Percentiles rank a stretch among this genome's conserved stretches.
Conservation (phyloP, 2,888 invertebrate species). For the Panopea generosa region DNA sequence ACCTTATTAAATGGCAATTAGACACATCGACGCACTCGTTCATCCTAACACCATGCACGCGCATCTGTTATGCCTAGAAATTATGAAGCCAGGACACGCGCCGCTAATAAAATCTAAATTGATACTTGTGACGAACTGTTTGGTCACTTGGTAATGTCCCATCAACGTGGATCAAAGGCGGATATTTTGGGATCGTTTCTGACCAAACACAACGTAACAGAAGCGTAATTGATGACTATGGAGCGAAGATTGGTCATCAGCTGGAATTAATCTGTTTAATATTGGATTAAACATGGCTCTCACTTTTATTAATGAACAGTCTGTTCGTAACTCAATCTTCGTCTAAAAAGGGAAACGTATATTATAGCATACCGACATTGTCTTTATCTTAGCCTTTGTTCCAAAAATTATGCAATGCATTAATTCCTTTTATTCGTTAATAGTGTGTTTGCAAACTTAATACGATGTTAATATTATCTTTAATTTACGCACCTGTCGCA, state of each 20-base stretch:
- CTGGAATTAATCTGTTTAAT: neutral
- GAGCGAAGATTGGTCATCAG: slow-evolving; percentile 6
- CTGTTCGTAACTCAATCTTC: too few relatives aligned
- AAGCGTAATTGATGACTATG: slow-evolving; percentile 36
- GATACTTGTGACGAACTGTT: slow-evolving; percentile 48
- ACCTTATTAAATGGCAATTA: neutral
- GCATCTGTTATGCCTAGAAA: slow-evolving; percentile 57
- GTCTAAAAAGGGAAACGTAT: too few relatives aligned
- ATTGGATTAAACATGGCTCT: neutral
- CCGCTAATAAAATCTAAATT: slow-evolving; percentile 61
- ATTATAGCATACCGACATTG: too few relatives aligned
- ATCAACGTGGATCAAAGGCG: slow-evolving; percentile 41
- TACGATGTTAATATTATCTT: too few relatives aligned
- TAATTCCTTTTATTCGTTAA: too few relatives aligned
- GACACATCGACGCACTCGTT: slow-evolving; percentile 8
- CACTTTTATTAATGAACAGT: too few relatives aligned
- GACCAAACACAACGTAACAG: slow-evolving; percentile 45
- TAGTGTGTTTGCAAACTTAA: too few relatives aligned
- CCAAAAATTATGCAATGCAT: too few relatives aligned
- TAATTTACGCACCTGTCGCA: too few relatives aligned
- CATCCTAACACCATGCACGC: slow-evolving; percentile 52
- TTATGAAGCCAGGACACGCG: slow-evolving; percentile 61
- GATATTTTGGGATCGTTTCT: slow-evolving; percentile 52
- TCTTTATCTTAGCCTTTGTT: too few relatives aligned
- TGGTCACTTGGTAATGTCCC: slow-evolving; percentile 34